Conservation (phyloP, 2,888 invertebrate genomes). For the Cyrtodaria siliqua region DNA sequence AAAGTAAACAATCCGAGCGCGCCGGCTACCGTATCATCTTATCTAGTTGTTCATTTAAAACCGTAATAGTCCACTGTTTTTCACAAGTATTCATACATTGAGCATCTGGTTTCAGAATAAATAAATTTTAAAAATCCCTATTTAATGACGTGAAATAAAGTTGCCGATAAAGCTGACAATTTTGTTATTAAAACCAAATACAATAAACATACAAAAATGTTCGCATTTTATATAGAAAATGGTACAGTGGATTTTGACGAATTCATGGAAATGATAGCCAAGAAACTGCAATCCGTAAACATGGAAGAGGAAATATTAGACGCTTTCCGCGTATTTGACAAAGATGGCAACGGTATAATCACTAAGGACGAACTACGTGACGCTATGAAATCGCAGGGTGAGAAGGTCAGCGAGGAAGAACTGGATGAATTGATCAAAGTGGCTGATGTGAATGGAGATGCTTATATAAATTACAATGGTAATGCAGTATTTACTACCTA, state of each 20-base stretch:
- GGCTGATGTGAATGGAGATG: constrained; percentile 99
- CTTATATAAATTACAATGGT: constrained; percentile 98
- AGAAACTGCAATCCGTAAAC: constrained; percentile 99
- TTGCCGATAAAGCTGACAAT: too few species aligned
- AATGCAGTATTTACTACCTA: too few species aligned
- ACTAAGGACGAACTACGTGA: constrained; percentile 99
- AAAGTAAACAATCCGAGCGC: too few species aligned
- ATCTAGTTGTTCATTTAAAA: too few species aligned
- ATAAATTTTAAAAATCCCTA: too few species aligned
- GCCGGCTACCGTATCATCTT: too few species aligned
- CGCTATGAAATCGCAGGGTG: constrained; percentile 99
- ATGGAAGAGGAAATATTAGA: constrained; percentile 99
- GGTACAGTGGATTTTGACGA: constrained; percentile 99
- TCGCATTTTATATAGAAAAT: constrained; percentile 91
- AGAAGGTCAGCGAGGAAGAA: constrained; percentile 99
- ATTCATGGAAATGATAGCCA: constrained; percentile 99
- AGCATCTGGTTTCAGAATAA: too few species aligned
- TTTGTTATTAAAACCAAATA: too few species aligned
- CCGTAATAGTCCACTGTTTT: too few species aligned
- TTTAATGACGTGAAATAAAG: too few species aligned
- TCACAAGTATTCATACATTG: too few species aligned
- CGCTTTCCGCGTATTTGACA: constrained; percentile 99
- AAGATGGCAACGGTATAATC: constrained; percentile 99
- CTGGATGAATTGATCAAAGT: constrained; percentile 99
- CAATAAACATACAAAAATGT: too few species aligned